Evolutionary conservation across 53 echinoderm and acorn worm species (phyloP), one percentile per base, ranked within the genome.

Genomic region (Henricia sp.): DNA sequence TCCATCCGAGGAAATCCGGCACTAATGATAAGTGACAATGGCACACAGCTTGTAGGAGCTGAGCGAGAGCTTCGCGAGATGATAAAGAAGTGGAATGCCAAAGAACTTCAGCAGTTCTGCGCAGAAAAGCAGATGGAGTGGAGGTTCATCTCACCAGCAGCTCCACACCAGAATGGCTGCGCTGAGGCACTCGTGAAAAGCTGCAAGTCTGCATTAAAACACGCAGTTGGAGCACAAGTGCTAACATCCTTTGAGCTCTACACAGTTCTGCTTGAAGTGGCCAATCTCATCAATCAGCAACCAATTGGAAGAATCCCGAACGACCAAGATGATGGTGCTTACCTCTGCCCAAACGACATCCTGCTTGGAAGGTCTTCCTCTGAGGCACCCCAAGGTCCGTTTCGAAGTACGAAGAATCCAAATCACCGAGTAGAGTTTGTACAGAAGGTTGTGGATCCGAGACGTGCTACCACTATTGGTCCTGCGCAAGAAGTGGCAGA

Each of bases 371-470:
- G 88, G 57, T 69, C 91, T 27, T 91, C 88, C 2, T 57, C 30
- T 17, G 35, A 17, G 28, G 71, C 84, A 23, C 88, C 91, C 0
- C 91, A 91, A 20, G 91, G 84, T 3, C 87, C 91, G 0, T 91
- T 91, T 46, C 71, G 66, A 64, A 71, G 87, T 25, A 68, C 69
- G 40, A 91, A 36, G 24, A n/a, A n/a, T n/a, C n/a, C n/a, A n/a
- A n/a, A n/a, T n/a, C n/a, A n/a, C n/a, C n/a, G 80, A 36, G 50
- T 92, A 16, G 92, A 92, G 32, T 92, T 92, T 20, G 68, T 92
- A 0, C 92, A 92, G 57, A 58, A 46, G 2, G 89, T 91, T 14
- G 78, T 89, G 2, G 89, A 57, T 57, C 19, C 33, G 76, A 44
- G 71, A 91, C 38, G 88, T 84, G 6, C 60, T 91, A 16, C 88